Conservation (phyloP, 2,797 vertebrate genomes). For the Geotrypetes seraphini region DNA sequence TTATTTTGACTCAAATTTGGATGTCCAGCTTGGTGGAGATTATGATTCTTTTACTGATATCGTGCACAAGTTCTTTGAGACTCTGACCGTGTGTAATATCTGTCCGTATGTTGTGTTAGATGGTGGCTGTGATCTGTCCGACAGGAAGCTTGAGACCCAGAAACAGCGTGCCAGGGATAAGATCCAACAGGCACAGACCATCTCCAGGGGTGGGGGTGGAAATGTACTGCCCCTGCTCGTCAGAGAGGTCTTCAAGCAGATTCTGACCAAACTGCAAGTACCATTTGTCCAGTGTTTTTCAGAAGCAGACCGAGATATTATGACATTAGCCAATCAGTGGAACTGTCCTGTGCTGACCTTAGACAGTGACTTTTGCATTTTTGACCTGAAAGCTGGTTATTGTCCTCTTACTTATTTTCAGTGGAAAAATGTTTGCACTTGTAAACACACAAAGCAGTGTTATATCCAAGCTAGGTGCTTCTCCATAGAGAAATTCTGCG, state of each 20-base stretch:
- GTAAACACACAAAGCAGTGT: conserved; percentile 23
- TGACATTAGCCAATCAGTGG: conserved; percentile 80
- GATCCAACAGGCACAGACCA: conserved; percentile 61
- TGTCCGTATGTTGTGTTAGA: conserved; percentile 81
- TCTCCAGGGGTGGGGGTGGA: conserved; percentile 52
- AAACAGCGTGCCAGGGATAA: conserved; percentile 64
- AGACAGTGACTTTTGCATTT: conserved; percentile 92
- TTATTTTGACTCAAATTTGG: conserved; percentile 63
- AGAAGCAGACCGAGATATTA: conserved; percentile 87
- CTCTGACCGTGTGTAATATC: conserved; percentile 62
- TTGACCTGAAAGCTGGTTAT: conserved; percentile 78
- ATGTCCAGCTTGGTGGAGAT: conserved; percentile 76
- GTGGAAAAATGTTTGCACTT: conserved; percentile 56
- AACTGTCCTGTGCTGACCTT: conserved; percentile 79
- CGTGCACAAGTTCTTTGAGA: conserved; percentile 62
- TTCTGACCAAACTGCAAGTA: conserved; percentile 58
- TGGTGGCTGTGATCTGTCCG: conserved; percentile 75
- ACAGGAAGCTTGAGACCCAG: conserved; percentile 76
- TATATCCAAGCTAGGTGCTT: conserved; percentile 71
- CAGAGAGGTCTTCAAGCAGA: conserved; percentile 71
- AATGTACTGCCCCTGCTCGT: conserved; percentile 68
- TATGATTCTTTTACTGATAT: conserved; percentile 65
- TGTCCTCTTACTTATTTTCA: conserved; percentile 72
- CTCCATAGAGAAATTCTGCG: conserved; percentile 59
- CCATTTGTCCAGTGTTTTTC: conserved; percentile 76